Evolutionary conservation across 64 coral and sea anemone species (phyloP), one percentile per base, ranked within the genome.

Genomic region (Actinia equina): DNA sequence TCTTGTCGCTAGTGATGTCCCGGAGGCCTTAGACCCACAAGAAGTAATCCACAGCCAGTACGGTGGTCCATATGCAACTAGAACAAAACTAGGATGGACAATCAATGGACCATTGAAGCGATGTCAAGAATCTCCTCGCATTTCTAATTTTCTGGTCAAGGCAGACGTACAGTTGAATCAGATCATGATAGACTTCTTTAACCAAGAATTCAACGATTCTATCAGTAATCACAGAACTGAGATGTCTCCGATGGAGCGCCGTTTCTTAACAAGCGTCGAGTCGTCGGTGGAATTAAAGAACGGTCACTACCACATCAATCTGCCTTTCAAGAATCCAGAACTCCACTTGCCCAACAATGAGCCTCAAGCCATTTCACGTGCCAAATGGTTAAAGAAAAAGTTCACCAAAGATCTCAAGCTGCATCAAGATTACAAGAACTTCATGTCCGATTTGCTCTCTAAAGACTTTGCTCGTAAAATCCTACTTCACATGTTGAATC

Each of bases 201-300:
- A 89, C 25, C 44, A 63, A 26, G 88, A 89, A 59, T 89, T 89
- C 26, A 89, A 83, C 17, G 70, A 88, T 46, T 45, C 45, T 43
- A 45, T 45, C 20, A 43, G 43, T 13, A 80, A 67, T 44, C 45
- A 59, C 22, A 44, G 20, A 77, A 88, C 71, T 19, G 77, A 43
- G 42, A 79, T 88, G 80, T 89, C 88, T 2, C 59, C 30, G 45
- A 78, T 63, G 14, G 79, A 89, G 7, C 57, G 60, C 56, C 58
- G 88, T 17, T 74, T 76, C 10, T 58, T 89, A 27, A n/a, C n/a
- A n/a, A 80, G 79, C 17, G 79, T 82, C 46, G 88, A 89, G 49
- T 25, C 80, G 17, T 89, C 88, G 52, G 80, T 17, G 5, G 46
- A 69, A 67, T 67, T 84, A 44, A 17, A 49, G 49, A 55, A 82